Evolutionary conservation across 92 coral and sea anemone species (phyloP), one percentile per base, ranked within the genome.

Genomic region (Phenganax subtilis): DNA sequence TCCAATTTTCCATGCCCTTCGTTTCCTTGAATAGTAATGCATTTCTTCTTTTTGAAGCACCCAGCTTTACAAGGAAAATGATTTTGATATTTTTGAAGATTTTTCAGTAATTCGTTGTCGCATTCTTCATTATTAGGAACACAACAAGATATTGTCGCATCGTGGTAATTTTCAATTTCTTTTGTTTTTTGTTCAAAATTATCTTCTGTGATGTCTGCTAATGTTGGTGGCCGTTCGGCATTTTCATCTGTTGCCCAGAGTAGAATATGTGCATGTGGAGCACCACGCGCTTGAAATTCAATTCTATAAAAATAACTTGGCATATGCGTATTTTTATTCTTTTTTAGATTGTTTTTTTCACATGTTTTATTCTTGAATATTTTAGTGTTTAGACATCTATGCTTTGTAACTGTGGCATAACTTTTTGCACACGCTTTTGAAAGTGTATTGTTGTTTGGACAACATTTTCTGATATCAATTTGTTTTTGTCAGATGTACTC

Each of bases 271-370:
- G 75, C 75, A 69, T 69, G 75, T 51, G 75, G 75, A 30, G 75
- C 75, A 69, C 75, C 75, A n/a, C 75, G 55, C 31, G 75, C 75
- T 69, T 69, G 67, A 61, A 61, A 61, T 61, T 61, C 67, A 15
- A 61, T 61, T 61, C 67, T 61, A 28, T 61, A 61, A 28, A 61
- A 61, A 61, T 61, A 61, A 6, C 25, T 61, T 61, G 67, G 27
- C 25, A 15, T 61, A 15, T 28, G 15, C 1, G 67, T 61, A 25
- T 17, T 61, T 61, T 61, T 28, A 61, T 61, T 7, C 47, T 37
- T 61, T 61, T 61, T 61, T 6, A 61, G 67, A 37, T 37, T 37
- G 47, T 37, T 37, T 37, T 37, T 37, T 1, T 61, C 25, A 6
- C 67, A 1, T 17, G 25, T 28, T 61, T 61, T 28, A 61, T 12